phyloP scores from a whole-genome alignment of 2,888 invertebrate species.

The Tanytarsus gracilentus region DNA sequence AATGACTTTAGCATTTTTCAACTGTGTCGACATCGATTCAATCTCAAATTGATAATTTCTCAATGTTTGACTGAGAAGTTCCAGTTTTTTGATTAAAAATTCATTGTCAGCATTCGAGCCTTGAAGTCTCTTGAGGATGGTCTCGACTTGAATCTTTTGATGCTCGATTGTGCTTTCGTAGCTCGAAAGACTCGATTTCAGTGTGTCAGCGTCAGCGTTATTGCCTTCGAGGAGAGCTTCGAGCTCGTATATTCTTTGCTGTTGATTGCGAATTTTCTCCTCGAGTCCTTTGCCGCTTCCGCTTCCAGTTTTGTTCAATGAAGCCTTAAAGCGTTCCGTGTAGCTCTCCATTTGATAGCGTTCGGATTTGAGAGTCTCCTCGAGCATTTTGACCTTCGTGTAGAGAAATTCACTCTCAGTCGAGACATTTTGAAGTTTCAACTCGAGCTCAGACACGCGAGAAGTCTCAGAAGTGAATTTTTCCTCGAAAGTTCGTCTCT shows the following conservation, averaged over 20 bases:
- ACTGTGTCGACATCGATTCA: background rate
- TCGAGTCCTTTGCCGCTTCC: background rate
- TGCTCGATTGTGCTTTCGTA: slow-evolving; percentile 17
- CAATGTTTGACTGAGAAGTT: background rate
- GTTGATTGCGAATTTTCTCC: background rate
- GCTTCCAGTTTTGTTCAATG: background rate
- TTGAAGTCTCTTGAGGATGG: slow-evolving; percentile 12
- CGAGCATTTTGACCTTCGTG: slow-evolving; percentile 1
- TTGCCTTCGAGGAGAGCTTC: background rate
- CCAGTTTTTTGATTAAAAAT: slow-evolving; percentile 11
- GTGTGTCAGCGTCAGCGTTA: background rate
- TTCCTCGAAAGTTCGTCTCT: background rate
- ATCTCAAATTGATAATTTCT: slow-evolving; percentile 3
- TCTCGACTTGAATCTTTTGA: slow-evolving; percentile 9
- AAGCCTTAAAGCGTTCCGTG: background rate
- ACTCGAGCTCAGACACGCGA: background rate
- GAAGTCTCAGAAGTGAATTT: background rate
- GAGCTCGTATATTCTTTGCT: slow-evolving; percentile 16
- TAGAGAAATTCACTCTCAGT: slow-evolving; percentile 7
- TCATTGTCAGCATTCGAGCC: slow-evolving; percentile 7
- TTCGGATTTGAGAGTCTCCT: slow-evolving; percentile 1
- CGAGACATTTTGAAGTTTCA: background rate
- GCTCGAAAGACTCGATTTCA: background rate
- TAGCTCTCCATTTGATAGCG: background rate
- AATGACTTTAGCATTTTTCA: slow-evolving; percentile 8